A percentile compares a stretch with the other conserved stretches of the same genome.
Conservation (phyloP, 2,888 invertebrate species). For the Antitype chi region DNA sequence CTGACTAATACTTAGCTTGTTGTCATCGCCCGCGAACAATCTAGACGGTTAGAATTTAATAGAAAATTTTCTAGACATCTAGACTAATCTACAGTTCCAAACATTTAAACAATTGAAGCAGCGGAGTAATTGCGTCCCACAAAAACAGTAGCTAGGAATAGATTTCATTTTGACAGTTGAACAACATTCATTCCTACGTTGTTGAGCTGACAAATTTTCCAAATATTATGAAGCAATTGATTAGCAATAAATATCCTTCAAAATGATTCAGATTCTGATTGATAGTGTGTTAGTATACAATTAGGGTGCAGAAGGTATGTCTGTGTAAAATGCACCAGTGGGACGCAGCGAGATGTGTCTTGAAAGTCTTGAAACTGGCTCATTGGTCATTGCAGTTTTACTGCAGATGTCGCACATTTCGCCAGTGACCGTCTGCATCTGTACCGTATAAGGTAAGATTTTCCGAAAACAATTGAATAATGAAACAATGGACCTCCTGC, state of each 20-base stretch:
- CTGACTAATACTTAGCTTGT: slow-evolving; percentile 38
- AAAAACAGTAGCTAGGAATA: no score
- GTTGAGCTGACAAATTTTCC: no score
- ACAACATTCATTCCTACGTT: no score
- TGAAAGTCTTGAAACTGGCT: neutral
- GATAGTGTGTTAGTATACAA: no score
- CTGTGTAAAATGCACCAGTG: neutral
- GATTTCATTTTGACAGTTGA: no score
- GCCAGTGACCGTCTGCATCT: neutral
- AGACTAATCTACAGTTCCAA: neutral
- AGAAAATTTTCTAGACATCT: slow-evolving; percentile 10
- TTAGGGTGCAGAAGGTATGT: no score
- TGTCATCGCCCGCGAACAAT: slow-evolving; percentile 40
- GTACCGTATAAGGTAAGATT: neutral
- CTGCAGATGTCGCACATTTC: neutral
- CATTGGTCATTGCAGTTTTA: neutral
- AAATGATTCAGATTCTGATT: no score
- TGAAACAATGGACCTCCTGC: neutral
- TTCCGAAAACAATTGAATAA: neutral
- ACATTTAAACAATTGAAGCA: neutral
- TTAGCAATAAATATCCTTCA: no score
- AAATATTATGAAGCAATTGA: no score
- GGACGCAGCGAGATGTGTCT: neutral
- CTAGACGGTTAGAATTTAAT: slow-evolving; percentile 18
- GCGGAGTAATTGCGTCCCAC: no score